Base-by-base conservation (phyloP, 1,140 invertebrate genomes). In the Ruditapes philippinarum region DNA sequence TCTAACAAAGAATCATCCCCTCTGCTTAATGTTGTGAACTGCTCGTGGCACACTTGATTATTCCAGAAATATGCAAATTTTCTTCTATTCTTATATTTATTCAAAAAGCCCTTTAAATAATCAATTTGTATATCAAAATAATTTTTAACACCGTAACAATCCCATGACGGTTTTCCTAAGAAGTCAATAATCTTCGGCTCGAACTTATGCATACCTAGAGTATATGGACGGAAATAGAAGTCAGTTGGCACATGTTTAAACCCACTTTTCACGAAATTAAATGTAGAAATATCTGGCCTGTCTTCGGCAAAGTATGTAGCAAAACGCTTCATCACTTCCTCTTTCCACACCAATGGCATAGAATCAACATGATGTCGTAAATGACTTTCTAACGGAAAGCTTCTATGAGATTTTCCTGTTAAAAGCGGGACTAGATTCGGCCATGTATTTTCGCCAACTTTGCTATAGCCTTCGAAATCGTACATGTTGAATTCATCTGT, bases 261-360 rank as follows among this genome's bases (percentile, higher is more conserved):
- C 0, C 98, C 98, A 54, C 96, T 95, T 94, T 97, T 98, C 5
- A 5, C 42, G 5, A 97, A 93, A 42, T 19, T 60, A 49, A 14
- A 99, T 0, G 97, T 97, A 11, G 97, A 97, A 57, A 98, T 97
- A 25, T 95, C 94, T 0, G 97, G 97, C 3, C 96, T 96, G 94
- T 99, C 98, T 96, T 99, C 98, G 0, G 96, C 97, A 81, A 97
- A 97, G 1, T 97, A 97, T 0, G 98, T 98, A 1, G 97, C 96
- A 93, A 97, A 98, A 97, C 97, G 0, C 95, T 94, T n/a, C 96
- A 96, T 45, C 95, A 96, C 19, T 97, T 89, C 93, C 31, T 91
- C 62, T 62, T 92, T 94, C 94, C 93, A 95, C 7, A 94, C 65
- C 22, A 94, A 88, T 17, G 83, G 80, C 45, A 89, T 76, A 0